Conservation (phyloP, 2,888 invertebrate species). For the Caenorhabditis macrosperma region DNA sequence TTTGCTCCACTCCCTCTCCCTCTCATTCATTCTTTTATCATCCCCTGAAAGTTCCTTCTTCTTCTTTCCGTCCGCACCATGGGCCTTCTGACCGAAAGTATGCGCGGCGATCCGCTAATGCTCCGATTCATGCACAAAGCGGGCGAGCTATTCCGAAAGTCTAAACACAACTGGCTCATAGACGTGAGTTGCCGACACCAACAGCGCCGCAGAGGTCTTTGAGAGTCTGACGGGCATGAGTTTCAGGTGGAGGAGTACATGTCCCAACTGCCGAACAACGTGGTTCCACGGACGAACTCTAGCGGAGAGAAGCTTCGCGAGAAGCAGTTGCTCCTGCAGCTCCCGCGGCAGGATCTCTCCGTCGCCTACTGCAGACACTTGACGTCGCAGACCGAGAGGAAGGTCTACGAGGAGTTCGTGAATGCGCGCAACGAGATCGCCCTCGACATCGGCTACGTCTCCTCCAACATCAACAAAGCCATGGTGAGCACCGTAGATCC, state of each 20-base stretch:
- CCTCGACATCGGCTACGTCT: constrained; percentile 89
- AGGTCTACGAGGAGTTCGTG: constrained; percentile 91
- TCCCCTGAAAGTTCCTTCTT: not conserved
- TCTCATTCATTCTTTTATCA: not conserved
- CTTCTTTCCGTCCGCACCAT: constrained; percentile 24
- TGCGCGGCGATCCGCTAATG: constrained; percentile 67
- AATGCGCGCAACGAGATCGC: constrained; percentile 95
- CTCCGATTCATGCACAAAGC: constrained; percentile 65
- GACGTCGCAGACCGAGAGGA: constrained; percentile 83
- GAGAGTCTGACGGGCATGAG: not conserved
- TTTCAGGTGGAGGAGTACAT: constrained; percentile 93
- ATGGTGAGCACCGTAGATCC: constrained; percentile 76
- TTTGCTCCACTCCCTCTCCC: constrained; percentile 17
- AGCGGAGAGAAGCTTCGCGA: constrained; percentile 87
- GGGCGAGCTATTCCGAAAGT: constrained; percentile 59
- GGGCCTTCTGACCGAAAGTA: constrained; percentile 63
- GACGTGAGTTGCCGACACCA: constrained; percentile 55
- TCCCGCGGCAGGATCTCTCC: constrained; percentile 93
- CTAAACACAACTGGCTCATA: constrained; percentile 61
- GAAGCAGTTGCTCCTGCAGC: constrained; percentile 89
- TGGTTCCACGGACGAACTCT: constrained; percentile 87
- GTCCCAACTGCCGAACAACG: constrained; percentile 89
- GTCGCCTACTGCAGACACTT: constrained; percentile 91
- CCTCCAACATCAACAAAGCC: constrained; percentile 80
- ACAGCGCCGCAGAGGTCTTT: not conserved